Evolutionary conservation across 2,888 invertebrate genomes (phyloP), one percentile per base, ranked within the genome.

Genomic region (Noctua janthina): DNA sequence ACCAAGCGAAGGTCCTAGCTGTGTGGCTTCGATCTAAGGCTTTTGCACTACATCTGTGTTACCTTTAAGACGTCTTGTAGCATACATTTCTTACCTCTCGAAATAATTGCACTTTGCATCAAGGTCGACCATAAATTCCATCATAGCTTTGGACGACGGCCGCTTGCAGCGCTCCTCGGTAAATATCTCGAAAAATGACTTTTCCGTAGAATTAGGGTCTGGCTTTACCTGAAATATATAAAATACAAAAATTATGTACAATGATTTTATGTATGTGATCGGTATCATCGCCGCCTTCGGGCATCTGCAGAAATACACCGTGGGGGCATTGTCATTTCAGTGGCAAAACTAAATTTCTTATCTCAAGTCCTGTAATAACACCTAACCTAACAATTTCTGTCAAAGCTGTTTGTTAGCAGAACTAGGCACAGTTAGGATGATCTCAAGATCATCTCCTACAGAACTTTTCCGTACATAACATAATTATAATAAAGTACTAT

Each of bases 71-170:
- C 15, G 1, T 49, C 15, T 23, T 20, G 49, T 51, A n/a, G 74
- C 13, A 70, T 13, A 8, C 20, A 39, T 78, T n/a, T 82, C 93
- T 92, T 91, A 97, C 93, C 97, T 95, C 76, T 97, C 95, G 92
- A 98, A 98, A 3, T 98, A 94, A 92, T 98, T 97, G 71, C 97
- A 96, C 83, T 94, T 94, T 0, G 92, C 93, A 86, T 98, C 98
- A 17, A 98, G 96, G 64, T 97, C 93, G 29, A 97, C 97, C 98
- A 98, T 98, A 89, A 97, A 98, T 76, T 97, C 93, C 85, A 98
- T 96, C 3, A 98, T 93, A 0, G 96, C 94, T 74, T 95, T 96
- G 0, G 98, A 97, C 1, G 97, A 96, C 17, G 97, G 94, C 77
- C 97, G 95, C 76, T 97, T 97, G 90, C 97, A 98, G 0, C 96